Base-by-base conservation (phyloP, 2,797 vertebrate species). In the Orientallactaga sibirica region DNA sequence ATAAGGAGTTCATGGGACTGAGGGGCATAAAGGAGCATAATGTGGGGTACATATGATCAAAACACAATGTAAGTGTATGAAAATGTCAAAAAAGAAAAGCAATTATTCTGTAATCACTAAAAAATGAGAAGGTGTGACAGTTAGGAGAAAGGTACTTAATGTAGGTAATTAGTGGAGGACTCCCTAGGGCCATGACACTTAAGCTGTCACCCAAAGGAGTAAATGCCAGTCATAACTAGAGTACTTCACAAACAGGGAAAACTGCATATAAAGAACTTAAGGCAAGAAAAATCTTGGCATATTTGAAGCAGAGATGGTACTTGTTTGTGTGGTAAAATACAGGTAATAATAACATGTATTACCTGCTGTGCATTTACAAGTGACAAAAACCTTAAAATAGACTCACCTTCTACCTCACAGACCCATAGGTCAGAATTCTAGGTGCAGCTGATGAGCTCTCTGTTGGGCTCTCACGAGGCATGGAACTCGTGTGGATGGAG, bases 191-290 rank as follows among this genome's bases (percentile, higher is more conserved):
- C n/a, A 19, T 77, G 24, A 61, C 6, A n/a, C 68, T 78, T 78
- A 68, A 88, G 29, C 58, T 89, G 86, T 37, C 76, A 70, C 48
- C 61, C 41, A 78, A 89, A 89, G 48, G 67, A 77, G n/a, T 64
- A 70, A 25, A 52, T 78, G 33, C 18, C 41, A 37, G 5, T 58
- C 8, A n/a, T 25, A 3, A 83, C 48, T 79, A 43, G 90, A 79
- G 22, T 15, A 64, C 88, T 94, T 89, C 76, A n/a, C 58, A 37
- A 92, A 62, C 3, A 75, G 62, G 33, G 33, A 80, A 79, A 12
- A 37, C 8, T 80, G 58, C 67, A 62, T 5, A 52, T 24, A 37
- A 58, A 86, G 48, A 62, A 58, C 0, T 41, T 18, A 52, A 78
- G 24, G 37, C 66, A 87, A 70, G 41, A 91, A 86, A 73, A 61